Base-by-base conservation (phyloP, 64 coral and sea anemone species). In the Hydrozoanthus tunicans region DNA sequence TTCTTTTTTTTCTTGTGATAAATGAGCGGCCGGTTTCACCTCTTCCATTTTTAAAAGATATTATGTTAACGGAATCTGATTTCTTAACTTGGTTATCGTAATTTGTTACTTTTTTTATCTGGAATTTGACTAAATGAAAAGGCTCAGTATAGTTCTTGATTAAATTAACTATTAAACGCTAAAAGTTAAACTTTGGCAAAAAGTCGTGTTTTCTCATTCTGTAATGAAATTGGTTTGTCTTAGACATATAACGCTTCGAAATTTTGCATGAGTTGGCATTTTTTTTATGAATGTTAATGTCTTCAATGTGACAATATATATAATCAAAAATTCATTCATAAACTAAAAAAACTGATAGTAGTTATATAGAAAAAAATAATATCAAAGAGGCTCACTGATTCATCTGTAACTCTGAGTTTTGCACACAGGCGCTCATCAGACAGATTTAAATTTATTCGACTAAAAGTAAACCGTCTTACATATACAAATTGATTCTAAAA, bases 131-230 rank as follows among this genome's bases (percentile, higher is more conserved):
- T 13, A 15, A 67, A 67, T 67, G 64, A 7, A 67, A 67, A 67
- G 64, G 7, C n/a, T 67, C 64, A 67, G 64, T 67, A 67, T 67
- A 67, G 12, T 43, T 43, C 32, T 67, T 67, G 64, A 14, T 67
- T 67, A 67, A 67, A 3, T 67, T 12, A 67, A 11, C 12, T 67
- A 67, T 67, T 17, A 67, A 67, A 67, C 7, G 10, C 64, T 67
- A 67, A 67, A 67, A 9, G 64, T 17, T 13, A 67, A 67, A 67
- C 12, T 67, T 67, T 67, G 12, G 64, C n/a, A 67, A 67, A 67
- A 67, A 67, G 12, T 67, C 64, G n/a, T 67, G 64, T 67, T 67
- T 67, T 67, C 64, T 12, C 64, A 67, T 67, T 67, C 64, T 67
- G 64, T 67, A 67, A 13, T 67, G 32, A 43, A 67, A 67, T 67